Evolutionary conservation across 1,140 invertebrate genomes (phyloP).

Genomic region (Drosophila pseudoananassae): DNA sequence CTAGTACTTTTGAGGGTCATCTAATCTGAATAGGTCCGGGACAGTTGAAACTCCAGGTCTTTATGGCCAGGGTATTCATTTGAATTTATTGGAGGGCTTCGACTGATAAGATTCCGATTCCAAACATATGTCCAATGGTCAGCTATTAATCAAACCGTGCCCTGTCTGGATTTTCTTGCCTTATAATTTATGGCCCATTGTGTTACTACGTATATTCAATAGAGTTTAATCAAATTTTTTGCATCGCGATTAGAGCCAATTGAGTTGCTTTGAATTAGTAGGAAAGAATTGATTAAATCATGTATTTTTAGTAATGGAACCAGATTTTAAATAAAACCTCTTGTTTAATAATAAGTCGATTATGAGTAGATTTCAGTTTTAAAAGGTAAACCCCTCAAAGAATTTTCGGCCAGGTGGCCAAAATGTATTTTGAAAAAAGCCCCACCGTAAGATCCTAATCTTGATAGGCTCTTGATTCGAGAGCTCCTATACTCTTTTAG

Average conservation of each 20-base stretch:
- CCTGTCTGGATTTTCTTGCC: constrained; percentile 18
- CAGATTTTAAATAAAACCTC: background rate
- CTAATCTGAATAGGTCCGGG: constrained; percentile 9
- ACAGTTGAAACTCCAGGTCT: background rate
- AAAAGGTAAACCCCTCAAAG: no score
- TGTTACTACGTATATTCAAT: background rate
- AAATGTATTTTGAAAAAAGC: background rate
- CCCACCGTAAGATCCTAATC: no score
- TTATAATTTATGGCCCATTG: background rate
- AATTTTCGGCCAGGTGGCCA: background rate
- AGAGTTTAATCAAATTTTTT: background rate
- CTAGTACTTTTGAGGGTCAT: background rate
- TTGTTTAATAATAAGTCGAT: background rate
- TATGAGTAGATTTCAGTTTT: background rate
- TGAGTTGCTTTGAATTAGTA: background rate
- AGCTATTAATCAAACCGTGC: constrained; percentile 13
- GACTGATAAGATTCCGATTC: constrained; percentile 17
- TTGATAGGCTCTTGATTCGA: no score
- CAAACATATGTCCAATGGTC: constrained; percentile 6
- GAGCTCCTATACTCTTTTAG: no score
- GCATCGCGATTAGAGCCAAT: constrained; percentile 6
- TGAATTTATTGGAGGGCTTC: constrained; percentile 18
- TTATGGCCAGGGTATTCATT: constrained; percentile 6
- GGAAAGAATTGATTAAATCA: background rate
- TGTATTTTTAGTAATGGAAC: background rate